Evolutionary conservation across 2,113 vertebrate species (phyloP).

Genomic region (Todiramphus chloris): DNA sequence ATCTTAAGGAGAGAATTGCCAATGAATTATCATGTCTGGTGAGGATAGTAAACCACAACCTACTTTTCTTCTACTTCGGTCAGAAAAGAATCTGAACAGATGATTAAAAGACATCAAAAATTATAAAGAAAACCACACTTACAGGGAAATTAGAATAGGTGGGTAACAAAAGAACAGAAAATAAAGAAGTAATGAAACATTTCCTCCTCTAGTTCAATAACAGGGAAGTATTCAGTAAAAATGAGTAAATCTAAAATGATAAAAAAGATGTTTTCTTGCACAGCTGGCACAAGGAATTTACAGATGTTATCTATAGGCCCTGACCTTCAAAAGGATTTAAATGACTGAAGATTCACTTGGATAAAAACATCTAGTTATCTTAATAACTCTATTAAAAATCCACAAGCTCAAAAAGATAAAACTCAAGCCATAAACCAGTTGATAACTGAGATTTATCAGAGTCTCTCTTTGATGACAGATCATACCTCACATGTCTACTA

Average conservation of each 20-base stretch:
- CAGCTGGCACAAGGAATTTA: background rate
- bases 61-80: background rate
- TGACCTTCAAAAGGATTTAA: constrained; percentile 25
- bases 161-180: background rate
- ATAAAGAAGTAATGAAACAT: background rate
- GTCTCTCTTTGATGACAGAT: background rate
- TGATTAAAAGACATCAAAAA: background rate
- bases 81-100: background rate
- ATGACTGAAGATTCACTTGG: background rate
- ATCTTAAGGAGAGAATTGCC: background rate
- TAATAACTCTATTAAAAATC: background rate
- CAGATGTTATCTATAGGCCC: background rate
- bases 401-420: background rate
- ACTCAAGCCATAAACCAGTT: background rate
- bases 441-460: background rate
- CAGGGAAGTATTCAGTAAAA: background rate
- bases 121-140: background rate
- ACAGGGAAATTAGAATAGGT: background rate
- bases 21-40: background rate
- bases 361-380: constrained; percentile 4
- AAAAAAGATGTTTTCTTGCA: background rate
- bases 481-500: background rate
- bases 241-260: background rate
- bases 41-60: background rate
- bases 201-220: background rate